Evolutionary conservation across 2,797 vertebrate species (phyloP).

Genomic region (Psittacula derbiana): DNA sequence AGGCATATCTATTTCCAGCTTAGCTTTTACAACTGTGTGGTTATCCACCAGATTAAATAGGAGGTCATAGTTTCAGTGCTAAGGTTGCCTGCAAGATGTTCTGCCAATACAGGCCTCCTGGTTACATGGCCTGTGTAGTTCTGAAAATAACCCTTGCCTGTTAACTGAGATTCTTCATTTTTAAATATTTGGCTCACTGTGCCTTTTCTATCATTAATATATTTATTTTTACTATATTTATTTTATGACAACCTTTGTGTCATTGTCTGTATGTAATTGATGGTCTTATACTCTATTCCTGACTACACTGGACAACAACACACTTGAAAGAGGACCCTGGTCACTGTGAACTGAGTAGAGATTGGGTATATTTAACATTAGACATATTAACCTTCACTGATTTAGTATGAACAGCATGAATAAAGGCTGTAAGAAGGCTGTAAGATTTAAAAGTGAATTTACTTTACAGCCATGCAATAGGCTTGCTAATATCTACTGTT

Average conservation of each 20-base stretch:
- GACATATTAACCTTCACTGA: conserved; percentile 17
- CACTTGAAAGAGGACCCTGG: neutral
- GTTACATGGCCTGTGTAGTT: neutral
- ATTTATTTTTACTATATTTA: neutral
- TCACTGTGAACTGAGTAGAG: neutral
- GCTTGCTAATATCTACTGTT: neutral
- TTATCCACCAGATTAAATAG: neutral
- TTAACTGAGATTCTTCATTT: neutral
- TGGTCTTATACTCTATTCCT: neutral
- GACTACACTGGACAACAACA: neutral
- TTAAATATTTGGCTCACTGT: neutral
- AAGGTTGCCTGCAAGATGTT: neutral
- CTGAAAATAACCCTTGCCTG: neutral
- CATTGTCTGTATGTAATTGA: neutral
- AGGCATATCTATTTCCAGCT: neutral
- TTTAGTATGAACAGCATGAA: conserved; percentile 55
- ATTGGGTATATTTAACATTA: conserved; percentile 33
- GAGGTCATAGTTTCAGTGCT: neutral
- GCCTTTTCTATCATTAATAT: neutral
- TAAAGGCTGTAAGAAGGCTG: conserved; percentile 40
- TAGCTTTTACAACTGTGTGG: neutral
- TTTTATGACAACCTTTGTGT: neutral
- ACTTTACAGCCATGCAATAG: conserved; percentile 15
- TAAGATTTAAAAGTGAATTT: conserved; percentile 40
- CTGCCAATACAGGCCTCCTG: neutral